Conservation (phyloP, 2,797 vertebrate genomes). For the Meriones psammophilus region DNA sequence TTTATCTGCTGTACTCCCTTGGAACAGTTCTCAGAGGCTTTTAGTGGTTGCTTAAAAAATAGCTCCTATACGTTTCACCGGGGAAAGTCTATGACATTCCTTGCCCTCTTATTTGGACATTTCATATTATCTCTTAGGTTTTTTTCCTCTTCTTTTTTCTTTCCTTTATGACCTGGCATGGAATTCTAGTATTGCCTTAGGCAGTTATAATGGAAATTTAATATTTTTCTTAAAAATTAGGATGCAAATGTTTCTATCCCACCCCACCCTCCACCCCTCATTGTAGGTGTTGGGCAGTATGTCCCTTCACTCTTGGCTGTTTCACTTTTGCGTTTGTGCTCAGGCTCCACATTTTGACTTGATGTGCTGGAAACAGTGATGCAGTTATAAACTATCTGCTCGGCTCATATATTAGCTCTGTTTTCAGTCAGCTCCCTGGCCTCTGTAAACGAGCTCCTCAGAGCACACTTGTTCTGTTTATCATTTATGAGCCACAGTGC, state of each 20-base stretch:
- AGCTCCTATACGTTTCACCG: neutral
- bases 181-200: neutral
- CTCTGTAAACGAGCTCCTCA: slow-evolving; percentile 54
- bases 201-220: neutral
- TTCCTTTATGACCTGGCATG: neutral
- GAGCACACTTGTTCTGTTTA: slow-evolving; percentile 25
- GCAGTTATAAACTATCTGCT: slow-evolving; percentile 47
- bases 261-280: neutral
- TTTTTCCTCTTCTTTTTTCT: neutral
- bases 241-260: neutral
- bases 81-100: neutral
- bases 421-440: slow-evolving; percentile 34
- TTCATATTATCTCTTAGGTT: slow-evolving; percentile 17
- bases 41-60: slow-evolving; percentile 14
- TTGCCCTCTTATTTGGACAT: neutral
- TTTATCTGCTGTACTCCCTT: neutral
- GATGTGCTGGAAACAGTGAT: slow-evolving; percentile 40
- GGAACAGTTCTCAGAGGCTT: slow-evolving; percentile 10
- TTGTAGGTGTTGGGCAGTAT: neutral
- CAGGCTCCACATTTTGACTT: slow-evolving; percentile 15
- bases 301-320: neutral
- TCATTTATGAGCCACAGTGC: neutral
- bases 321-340: neutral
- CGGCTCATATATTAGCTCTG: slow-evolving; percentile 51
- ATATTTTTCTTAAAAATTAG: slow-evolving; percentile 3